Conservation (phyloP, 2,797 vertebrate genomes). For the Hoplostethus atlanticus region DNA sequence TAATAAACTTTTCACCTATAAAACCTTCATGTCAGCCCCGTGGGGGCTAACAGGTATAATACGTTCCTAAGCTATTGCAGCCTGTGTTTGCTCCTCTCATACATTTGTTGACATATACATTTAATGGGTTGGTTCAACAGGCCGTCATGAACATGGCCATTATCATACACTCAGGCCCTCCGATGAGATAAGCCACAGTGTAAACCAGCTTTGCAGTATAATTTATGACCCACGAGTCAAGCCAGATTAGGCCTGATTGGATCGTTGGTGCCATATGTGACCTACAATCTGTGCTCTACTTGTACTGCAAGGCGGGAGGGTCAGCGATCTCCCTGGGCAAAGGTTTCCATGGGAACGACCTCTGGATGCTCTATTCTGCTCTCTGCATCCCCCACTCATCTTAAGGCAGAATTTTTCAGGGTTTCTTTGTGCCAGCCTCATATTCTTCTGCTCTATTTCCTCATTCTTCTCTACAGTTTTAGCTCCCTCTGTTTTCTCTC, state of each 20-base stretch:
- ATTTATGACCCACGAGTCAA: conserved; percentile 84
- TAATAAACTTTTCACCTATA: background rate
- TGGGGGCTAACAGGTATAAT: background rate
- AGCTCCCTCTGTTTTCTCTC: conserved; percentile 54
- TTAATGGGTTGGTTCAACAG: conserved; percentile 66
- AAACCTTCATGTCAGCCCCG: background rate
- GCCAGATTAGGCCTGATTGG: conserved; percentile 86
- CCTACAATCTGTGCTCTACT: conserved; percentile 83
- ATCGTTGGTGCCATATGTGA: conserved; percentile 85
- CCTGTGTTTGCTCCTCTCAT: conserved; percentile 8
- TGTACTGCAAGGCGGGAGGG: conserved; percentile 76
- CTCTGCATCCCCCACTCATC: conserved; percentile 73
- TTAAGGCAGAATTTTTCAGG: conserved; percentile 75
- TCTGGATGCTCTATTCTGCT: conserved; percentile 78
- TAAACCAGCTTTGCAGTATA: conserved; percentile 79
- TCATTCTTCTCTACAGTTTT: conserved; percentile 53
- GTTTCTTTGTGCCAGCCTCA: conserved; percentile 77
- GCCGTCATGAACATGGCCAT: conserved; percentile 58
- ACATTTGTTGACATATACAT: conserved; percentile 62
- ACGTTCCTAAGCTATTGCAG: conserved; percentile 8
- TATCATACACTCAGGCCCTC: conserved; percentile 50
- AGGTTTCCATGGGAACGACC: conserved; percentile 90
- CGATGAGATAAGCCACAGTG: conserved; percentile 70
- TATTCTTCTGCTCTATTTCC: conserved; percentile 87
- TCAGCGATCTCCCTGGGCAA: conserved; percentile 81